These are phyloP conservation scores for Nephrotoma flavescens DNA, from an alignment of 2,888 invertebrate genomes.

Conservation along the genomic window DNA sequence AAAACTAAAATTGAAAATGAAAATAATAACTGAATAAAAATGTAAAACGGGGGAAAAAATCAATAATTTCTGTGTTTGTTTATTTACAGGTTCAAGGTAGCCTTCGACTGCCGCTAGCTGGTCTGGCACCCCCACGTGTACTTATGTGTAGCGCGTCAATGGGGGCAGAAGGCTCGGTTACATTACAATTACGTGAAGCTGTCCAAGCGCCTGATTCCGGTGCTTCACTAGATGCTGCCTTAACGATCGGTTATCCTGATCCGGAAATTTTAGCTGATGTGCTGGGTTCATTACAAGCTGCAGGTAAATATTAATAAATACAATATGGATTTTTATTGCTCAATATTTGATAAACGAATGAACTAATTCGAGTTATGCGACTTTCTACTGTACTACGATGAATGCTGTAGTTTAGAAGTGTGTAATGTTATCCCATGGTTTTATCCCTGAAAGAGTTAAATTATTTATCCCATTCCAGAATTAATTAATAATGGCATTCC, in stretches of 20 bases:
- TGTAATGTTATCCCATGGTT: too few species aligned
- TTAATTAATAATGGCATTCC: too few species aligned
- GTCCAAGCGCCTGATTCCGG: slow-evolving; percentile 21
- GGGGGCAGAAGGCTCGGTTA: slow-evolving; percentile 31
- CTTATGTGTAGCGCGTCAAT: slow-evolving; percentile 32
- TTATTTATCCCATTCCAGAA: too few species aligned
- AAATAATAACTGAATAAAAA: neutral
- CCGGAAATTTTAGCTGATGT: slow-evolving; percentile 59
- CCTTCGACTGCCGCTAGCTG: slow-evolving; percentile 30
- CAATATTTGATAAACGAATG: too few species aligned
- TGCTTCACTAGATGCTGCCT: slow-evolving; percentile 38
- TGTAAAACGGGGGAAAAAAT: neutral
- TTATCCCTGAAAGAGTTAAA: too few species aligned
- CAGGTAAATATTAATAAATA: slow-evolving; percentile 24
- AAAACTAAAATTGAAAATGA: neutral
- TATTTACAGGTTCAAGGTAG: slow-evolving; percentile 28
- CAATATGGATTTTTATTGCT: neutral
- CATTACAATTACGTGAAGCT: slow-evolving; percentile 31
- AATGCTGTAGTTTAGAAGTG: too few species aligned
- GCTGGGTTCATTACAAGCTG: slow-evolving; percentile 46
- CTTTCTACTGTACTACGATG: too few species aligned
- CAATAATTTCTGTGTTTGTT: slow-evolving; percentile 6
- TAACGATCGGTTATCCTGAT: slow-evolving; percentile 60
- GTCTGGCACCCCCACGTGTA: slow-evolving; percentile 22
- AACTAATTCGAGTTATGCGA: too few species aligned